These are phyloP conservation scores for Gymnarchus niloticus DNA, from an alignment of 2,113 vertebrate genomes.

Conservation along the genomic window DNA sequence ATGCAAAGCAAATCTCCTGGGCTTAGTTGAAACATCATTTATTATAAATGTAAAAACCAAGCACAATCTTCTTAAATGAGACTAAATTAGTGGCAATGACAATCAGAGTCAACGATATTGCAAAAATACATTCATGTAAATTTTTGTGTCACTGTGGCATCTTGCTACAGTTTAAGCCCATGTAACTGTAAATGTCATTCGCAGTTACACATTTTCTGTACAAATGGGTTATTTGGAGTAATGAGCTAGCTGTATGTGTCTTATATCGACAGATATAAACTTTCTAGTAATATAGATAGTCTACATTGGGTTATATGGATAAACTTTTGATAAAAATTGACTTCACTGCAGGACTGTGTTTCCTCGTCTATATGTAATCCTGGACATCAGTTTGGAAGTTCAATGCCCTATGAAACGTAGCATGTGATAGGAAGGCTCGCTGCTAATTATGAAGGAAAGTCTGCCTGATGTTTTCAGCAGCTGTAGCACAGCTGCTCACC, in stretches of 20 bases:
- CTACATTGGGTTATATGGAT: too few relatives aligned
- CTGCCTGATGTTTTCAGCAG: background rate
- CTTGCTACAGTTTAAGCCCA: background rate
- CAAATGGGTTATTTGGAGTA: background rate
- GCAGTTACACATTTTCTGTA: background rate
- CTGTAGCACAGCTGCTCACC: background rate
- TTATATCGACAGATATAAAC: background rate
- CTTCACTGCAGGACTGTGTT: too few relatives aligned
- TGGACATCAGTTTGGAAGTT: too few relatives aligned
- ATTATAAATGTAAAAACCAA: constrained; percentile 1
- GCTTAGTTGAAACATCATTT: background rate
- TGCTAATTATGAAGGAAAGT: too few relatives aligned
- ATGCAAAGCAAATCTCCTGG: background rate
- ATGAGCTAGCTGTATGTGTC: background rate
- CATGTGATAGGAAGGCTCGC: too few relatives aligned
- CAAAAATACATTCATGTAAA: background rate
- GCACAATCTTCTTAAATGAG: background rate
- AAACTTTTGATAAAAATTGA: too few relatives aligned
- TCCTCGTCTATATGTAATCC: too few relatives aligned
- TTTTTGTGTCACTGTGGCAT: too few relatives aligned
- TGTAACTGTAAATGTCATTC: background rate
- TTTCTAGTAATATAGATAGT: background rate
- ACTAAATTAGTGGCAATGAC: too few relatives aligned
- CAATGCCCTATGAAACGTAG: too few relatives aligned
- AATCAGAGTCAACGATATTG: background rate